phyloP scores from a whole-genome alignment of 2,888 invertebrate species.

The Onthophagus sagittarius region DNA sequence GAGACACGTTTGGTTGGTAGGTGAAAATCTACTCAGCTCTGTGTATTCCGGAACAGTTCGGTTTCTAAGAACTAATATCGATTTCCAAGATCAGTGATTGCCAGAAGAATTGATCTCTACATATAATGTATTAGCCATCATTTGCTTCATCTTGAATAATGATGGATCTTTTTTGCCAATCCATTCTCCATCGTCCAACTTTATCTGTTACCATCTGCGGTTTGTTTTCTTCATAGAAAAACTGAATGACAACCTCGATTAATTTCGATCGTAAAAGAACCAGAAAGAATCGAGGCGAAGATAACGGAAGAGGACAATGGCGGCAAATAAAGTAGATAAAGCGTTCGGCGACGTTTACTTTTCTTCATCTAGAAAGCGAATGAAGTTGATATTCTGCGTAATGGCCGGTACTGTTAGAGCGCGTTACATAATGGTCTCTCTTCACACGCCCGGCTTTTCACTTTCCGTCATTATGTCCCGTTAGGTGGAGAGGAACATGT shows the following conservation, averaged over 20 bases:
- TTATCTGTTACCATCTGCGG: not conserved
- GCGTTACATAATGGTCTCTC: slow-evolving; percentile 6
- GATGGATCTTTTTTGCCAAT: too few species aligned
- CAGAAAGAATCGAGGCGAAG: not conserved
- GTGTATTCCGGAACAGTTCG: not conserved
- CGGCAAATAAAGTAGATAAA: not conserved
- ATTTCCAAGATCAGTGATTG: not conserved
- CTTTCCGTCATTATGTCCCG: slow-evolving; percentile 9
- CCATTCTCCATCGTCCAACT: too few species aligned
- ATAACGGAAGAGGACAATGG: not conserved
- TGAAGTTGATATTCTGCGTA: not conserved
- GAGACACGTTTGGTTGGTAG: not conserved
- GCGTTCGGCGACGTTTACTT: not conserved
- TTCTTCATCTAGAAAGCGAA: slow-evolving; percentile 1
- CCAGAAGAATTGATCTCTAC: too few species aligned
- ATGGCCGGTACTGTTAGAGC: slow-evolving; percentile 4
- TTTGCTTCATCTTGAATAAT: too few species aligned
- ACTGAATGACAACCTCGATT: not conserved
- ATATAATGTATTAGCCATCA: too few species aligned
- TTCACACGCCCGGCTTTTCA: slow-evolving; percentile 6
- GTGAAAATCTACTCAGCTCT: not conserved
- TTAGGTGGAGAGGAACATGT: slow-evolving; percentile 1
- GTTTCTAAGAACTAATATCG: not conserved
- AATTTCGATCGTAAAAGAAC: not conserved
- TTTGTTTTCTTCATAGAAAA: too few species aligned